These are phyloP conservation scores for Empidonax alnorum DNA, from an alignment of 2,113 vertebrate species.

Conservation along the genomic window DNA sequence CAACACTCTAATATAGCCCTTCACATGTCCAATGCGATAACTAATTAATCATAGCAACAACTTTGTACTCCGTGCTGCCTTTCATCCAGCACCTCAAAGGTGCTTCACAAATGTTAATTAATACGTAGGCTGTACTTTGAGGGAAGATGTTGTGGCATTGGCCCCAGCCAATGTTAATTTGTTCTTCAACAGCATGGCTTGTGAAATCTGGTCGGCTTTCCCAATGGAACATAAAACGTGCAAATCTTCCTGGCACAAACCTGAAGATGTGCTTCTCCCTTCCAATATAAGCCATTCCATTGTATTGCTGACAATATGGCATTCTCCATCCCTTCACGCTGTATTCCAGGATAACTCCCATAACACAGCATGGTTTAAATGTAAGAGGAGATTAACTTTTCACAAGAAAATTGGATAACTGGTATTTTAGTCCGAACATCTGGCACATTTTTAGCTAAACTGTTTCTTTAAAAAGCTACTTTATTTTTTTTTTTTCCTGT, in stretches of 20 bases:
- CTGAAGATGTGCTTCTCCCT: neutral
- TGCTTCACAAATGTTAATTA: slow-evolving; percentile 52
- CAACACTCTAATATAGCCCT: slow-evolving; percentile 8
- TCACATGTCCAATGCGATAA: slow-evolving; percentile 34
- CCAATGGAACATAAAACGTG: slow-evolving; percentile 22
- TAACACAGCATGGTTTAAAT: slow-evolving; percentile 66
- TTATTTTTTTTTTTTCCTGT: neutral
- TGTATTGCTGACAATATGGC: slow-evolving; percentile 45
- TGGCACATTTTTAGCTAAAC: slow-evolving; percentile 55
- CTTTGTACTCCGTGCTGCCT: neutral
- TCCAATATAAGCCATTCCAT: neutral
- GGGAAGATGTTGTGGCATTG: slow-evolving; percentile 27
- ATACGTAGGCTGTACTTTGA: slow-evolving; percentile 24
- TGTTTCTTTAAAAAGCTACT: neutral
- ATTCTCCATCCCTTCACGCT: neutral
- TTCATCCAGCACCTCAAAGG: slow-evolving; percentile 58
- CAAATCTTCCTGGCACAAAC: slow-evolving; percentile 32
- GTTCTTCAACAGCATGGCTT: slow-evolving; percentile 32
- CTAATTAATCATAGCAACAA: slow-evolving; percentile 56
- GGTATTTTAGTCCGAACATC: slow-evolving; percentile 59
- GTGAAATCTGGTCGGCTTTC: neutral
- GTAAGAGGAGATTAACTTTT: slow-evolving; percentile 53
- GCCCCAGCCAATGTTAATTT: neutral
- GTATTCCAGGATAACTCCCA: slow-evolving; percentile 6
- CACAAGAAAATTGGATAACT: slow-evolving; percentile 61